Percentiles rank a stretch among this genome's conserved stretches.
Evolutionary conservation across 2,888 invertebrate genomes (phyloP).

Genomic region (Kryphioiulus occultus): DNA sequence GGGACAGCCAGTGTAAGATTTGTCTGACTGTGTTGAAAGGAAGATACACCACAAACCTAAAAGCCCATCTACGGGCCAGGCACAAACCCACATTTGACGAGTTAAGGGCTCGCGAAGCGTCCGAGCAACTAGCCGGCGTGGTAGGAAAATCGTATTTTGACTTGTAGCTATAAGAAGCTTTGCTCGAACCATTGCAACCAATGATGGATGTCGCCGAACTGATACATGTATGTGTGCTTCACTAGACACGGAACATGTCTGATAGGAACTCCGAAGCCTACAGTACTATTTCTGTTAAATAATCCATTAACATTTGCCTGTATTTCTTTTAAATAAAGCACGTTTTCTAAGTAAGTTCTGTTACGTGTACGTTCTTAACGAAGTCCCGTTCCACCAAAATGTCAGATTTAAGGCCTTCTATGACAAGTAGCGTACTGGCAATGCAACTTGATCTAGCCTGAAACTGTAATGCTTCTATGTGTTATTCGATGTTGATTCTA

Average conservation of each 20-base stretch:
- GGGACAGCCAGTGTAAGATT: conserved; percentile 42
- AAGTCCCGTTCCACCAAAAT: neutral
- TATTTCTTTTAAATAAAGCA: neutral
- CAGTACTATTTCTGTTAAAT: neutral
- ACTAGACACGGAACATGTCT: neutral
- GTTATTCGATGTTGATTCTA: conserved; percentile 48
- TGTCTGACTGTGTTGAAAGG: conserved; percentile 36
- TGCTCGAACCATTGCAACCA: neutral
- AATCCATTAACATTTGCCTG: neutral
- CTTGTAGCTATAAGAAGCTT: neutral
- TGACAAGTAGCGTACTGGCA: neutral
- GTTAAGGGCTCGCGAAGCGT: conserved; percentile 35
- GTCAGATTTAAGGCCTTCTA: neutral
- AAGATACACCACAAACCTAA: conserved; percentile 42
- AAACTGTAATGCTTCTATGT: neutral
- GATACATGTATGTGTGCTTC: neutral
- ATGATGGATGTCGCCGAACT: neutral
- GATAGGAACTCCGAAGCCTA: neutral
- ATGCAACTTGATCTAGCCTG: neutral
- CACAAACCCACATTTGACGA: conserved; percentile 31
- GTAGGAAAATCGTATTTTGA: neutral
- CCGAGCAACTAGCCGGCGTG: neutral
- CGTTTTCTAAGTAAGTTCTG: neutral
- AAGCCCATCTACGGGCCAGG: conserved; percentile 39
- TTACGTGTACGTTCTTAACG: neutral